Base-by-base conservation (phyloP, 2,888 invertebrate genomes). In the Nemurella pictetii region DNA sequence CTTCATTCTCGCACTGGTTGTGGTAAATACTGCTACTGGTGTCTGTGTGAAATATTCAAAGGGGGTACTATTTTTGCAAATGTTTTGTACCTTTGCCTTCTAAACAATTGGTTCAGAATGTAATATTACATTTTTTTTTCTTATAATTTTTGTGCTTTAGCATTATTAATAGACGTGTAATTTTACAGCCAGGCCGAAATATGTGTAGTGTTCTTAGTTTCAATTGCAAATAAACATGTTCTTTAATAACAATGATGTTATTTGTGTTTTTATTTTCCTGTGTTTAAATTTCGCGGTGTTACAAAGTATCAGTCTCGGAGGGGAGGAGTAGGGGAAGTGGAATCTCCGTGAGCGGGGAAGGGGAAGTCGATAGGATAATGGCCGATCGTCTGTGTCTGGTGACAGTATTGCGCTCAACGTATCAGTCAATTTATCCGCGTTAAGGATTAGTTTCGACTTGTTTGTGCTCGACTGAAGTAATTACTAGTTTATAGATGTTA, bases 71-170 rank as follows among this genome's bases (percentile, higher is more conserved):
- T 87, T 87, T 87, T 87, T 87, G 86, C 86, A 87, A 86, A 85
- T 84, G 85, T 87, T 87, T 87, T 86, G 86, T 86, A 86, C 86
- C 36, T 86, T 86, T 86, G 85, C 85, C 86, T 86, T 86, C 85
- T 75, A 83, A 80, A 85, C 72, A 81, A 86, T 85, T 84, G 72
- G 28, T 78, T 78, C 28, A 28, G 30, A 36, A 36, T 81, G 35
- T 75, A 81, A 27, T 35, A 28, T 84, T 80, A 80, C 74, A 35
- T 55, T 84, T 85, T 84, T 85, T 85, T 75, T 80, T 87, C 73
- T n/a, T n/a, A n/a, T n/a, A 74, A 85, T 30, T 55, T 81, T 85
- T 87, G 85, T 87, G 87, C 87, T 86, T 87, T 86, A 81, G 26
- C 35, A 26, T 36, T 32, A 30, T n/a, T 28, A n/a, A 25, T 86